Percentiles rank a stretch among this genome's conserved stretches.
phyloP scores from a whole-genome alignment of 2,113 vertebrate genomes.

The Pseudopodoces humilis region DNA sequence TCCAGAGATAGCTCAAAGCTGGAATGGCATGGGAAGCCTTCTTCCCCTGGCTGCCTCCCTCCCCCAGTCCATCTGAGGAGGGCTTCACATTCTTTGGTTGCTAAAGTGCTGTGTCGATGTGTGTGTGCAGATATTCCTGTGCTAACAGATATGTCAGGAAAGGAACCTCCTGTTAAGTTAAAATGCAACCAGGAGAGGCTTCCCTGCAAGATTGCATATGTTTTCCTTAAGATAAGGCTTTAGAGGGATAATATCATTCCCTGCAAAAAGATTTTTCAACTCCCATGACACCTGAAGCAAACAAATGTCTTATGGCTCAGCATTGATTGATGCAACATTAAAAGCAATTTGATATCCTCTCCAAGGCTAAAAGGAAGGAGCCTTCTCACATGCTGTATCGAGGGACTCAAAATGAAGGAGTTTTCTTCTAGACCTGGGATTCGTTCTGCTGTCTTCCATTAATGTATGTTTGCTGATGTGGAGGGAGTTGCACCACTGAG shows the following conservation, averaged over 20 bases:
- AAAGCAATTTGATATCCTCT: constrained; percentile 34
- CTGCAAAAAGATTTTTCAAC: constrained; percentile 34
- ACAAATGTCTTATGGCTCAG: neutral
- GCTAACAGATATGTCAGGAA: neutral
- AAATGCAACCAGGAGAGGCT: constrained; percentile 4
- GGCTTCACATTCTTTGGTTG: constrained; percentile 12
- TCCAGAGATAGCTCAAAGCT: neutral
- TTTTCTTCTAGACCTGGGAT: neutral
- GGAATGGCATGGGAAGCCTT: constrained; percentile 15
- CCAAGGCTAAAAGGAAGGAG: constrained; percentile 1
- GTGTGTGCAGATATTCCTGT: neutral
- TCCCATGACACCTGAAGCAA: constrained; percentile 48
- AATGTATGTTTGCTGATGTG: neutral
- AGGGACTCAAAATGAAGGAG: neutral
- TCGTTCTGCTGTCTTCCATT: neutral
- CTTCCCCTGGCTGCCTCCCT: neutral
- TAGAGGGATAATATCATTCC: constrained; percentile 13
- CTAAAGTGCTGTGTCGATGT: neutral
- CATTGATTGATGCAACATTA: constrained; percentile 47
- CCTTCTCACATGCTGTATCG: neutral
- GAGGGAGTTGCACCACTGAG: neutral
- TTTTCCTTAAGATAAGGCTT: constrained; percentile 54
- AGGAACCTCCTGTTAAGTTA: constrained; percentile 40
- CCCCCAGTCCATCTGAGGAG: neutral
- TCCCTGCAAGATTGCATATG: neutral